Percentiles rank a stretch among this genome's conserved stretches.
phyloP scores from a whole-genome alignment of 2,888 invertebrate genomes.

The Tholera decimalis region DNA sequence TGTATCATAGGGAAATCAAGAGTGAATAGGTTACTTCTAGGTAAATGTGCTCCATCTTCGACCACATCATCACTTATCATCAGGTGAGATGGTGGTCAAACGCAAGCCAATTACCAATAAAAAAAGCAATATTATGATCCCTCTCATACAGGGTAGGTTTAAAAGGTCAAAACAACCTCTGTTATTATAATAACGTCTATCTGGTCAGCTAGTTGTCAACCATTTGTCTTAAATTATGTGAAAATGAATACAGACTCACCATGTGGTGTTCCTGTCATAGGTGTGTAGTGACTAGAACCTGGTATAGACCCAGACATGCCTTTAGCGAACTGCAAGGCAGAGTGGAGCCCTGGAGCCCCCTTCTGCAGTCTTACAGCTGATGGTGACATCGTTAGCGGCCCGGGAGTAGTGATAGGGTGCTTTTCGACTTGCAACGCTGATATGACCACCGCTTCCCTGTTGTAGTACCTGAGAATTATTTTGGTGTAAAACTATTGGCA shows the following conservation, averaged over 20 bases:
- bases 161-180: too few species aligned
- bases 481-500: not conserved
- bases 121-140: too few species aligned
- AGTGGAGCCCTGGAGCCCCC: constrained; percentile 86
- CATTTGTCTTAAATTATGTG: not conserved
- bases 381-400: constrained; percentile 95
- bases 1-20: too few species aligned
- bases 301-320: constrained; percentile 89
- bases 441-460: constrained; percentile 97
- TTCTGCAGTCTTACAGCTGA: constrained; percentile 91
- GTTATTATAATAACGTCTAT: too few species aligned
- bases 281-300: constrained; percentile 92
- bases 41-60: too few species aligned
- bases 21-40: too few species aligned
- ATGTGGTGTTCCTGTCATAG: constrained; percentile 92
- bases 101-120: too few species aligned
- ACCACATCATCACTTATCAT: too few species aligned
- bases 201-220: not conserved
- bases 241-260: constrained; percentile 68
- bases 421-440: constrained; percentile 98
- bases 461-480: constrained; percentile 94
- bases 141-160: too few species aligned
- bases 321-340: constrained; percentile 89
- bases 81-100: too few species aligned
- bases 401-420: constrained; percentile 97